A percentile compares a stretch with the other conserved stretches of the same genome.
Evolutionary conservation across 2,113 vertebrate genomes (phyloP).

Genomic region (Xenus cinereus): DNA sequence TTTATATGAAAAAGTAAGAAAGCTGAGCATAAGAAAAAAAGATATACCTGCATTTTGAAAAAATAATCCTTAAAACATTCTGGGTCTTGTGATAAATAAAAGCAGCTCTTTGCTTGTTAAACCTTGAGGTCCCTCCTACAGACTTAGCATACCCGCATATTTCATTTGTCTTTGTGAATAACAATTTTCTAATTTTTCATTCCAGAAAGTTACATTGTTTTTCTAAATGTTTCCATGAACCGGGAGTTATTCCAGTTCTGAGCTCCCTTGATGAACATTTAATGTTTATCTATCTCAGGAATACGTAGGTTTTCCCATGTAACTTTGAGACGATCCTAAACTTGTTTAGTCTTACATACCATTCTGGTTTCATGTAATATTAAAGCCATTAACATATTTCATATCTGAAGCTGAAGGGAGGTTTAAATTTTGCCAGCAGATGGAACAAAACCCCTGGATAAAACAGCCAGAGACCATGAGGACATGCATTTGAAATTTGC

Average conservation of each 20-base stretch:
- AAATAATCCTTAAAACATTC: neutral
- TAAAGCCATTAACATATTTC: neutral
- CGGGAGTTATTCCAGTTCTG: neutral
- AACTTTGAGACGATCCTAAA: neutral
- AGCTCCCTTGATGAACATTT: neutral
- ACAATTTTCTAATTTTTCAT: neutral
- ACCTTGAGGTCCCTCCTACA: neutral
- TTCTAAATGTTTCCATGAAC: neutral
- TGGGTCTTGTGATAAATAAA: neutral
- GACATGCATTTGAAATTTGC: neutral
- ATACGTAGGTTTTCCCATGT: neutral
- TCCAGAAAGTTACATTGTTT: neutral
- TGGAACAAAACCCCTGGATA: neutral
- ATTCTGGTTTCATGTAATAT: neutral
- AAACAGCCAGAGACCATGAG: neutral
- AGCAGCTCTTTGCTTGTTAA: neutral
- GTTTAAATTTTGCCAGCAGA: neutral
- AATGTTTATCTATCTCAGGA: neutral
- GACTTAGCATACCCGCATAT: neutral
- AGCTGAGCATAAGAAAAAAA: neutral
- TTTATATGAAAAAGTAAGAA: neutral
- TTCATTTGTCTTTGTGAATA: neutral
- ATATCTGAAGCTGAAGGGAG: neutral
- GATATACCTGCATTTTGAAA: neutral
- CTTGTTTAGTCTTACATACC: neutral